phyloP scores from a whole-genome alignment of 1,140 invertebrate species.

The Asbolus verrucosus region DNA sequence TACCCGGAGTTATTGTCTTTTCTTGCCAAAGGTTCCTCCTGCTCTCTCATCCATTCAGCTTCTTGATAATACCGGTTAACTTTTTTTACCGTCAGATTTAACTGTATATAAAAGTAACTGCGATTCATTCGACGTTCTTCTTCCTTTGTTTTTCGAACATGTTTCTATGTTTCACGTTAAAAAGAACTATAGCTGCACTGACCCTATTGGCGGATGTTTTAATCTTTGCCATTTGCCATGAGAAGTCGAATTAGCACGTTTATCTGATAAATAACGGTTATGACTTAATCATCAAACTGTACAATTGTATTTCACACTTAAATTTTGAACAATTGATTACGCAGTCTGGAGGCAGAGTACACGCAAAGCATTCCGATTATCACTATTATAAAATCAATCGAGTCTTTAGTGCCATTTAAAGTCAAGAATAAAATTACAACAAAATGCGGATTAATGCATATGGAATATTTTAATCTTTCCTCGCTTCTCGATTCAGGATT shows the following conservation, averaged over 20 bases:
- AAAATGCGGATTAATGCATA: no score
- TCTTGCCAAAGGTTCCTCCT: conserved; percentile 10
- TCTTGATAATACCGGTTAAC: background rate
- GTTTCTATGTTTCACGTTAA: no score
- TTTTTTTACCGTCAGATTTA: background rate
- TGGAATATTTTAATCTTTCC: no score
- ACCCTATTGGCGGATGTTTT: no score
- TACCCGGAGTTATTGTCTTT: conserved; percentile 44
- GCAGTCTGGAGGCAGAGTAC: background rate
- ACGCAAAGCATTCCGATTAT: conserved; percentile 24
- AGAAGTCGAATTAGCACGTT: background rate
- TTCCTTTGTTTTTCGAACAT: background rate
- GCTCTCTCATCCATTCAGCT: background rate
- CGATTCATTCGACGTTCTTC: background rate
- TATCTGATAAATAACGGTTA: conserved; percentile 41
- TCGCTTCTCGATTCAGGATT: no score
- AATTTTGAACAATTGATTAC: conserved; percentile 16
- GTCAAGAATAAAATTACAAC: conserved; percentile 23
- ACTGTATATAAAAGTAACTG: background rate
- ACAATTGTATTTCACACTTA: conserved; percentile 15
- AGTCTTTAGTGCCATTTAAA: background rate
- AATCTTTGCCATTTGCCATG: background rate
- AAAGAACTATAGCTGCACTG: no score
- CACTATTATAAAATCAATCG: conserved; percentile 10
- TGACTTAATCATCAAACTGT: conserved; percentile 35